phyloP scores from a whole-genome alignment of 2,113 vertebrate genomes.

The Plectropomus leopardus region DNA sequence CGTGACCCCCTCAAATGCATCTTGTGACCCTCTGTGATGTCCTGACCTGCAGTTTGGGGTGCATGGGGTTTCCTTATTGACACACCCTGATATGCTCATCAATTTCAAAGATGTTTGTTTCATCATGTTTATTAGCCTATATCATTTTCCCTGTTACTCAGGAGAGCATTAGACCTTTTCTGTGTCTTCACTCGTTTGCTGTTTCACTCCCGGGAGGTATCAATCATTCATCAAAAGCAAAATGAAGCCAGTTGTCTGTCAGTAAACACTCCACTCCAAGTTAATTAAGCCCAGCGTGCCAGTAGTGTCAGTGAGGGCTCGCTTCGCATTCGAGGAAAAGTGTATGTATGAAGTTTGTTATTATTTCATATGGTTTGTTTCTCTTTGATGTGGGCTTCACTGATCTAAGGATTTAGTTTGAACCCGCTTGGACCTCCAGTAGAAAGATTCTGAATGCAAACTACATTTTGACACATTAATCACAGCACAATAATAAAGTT shows the following conservation, averaged over 20 bases:
- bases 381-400: constrained; percentile 24
- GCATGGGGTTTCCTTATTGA: constrained; percentile 28
- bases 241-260: constrained; percentile 65
- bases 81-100: constrained; percentile 17
- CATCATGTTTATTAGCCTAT: constrained; percentile 33
- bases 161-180: constrained; percentile 16
- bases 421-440: constrained; percentile 5
- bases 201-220: constrained; percentile 41
- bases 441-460: constrained; percentile 6
- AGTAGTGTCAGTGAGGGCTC: constrained; percentile 36
- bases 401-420: constrained; percentile 9
- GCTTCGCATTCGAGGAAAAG: constrained; percentile 28
- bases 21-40: too few species aligned
- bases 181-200: constrained; percentile 22
- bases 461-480: neutral
- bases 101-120: constrained; percentile 35
- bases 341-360: constrained; percentile 2
- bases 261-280: constrained; percentile 57
- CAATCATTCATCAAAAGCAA: constrained; percentile 72
- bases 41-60: too few species aligned
- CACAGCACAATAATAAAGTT: neutral
- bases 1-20: too few species aligned
- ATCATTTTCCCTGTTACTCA: constrained; percentile 16
- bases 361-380: constrained; percentile 19
- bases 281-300: constrained; percentile 70